phyloP scores from a whole-genome alignment of 2,888 invertebrate species.

The Orthonychiurus folsomi region DNA sequence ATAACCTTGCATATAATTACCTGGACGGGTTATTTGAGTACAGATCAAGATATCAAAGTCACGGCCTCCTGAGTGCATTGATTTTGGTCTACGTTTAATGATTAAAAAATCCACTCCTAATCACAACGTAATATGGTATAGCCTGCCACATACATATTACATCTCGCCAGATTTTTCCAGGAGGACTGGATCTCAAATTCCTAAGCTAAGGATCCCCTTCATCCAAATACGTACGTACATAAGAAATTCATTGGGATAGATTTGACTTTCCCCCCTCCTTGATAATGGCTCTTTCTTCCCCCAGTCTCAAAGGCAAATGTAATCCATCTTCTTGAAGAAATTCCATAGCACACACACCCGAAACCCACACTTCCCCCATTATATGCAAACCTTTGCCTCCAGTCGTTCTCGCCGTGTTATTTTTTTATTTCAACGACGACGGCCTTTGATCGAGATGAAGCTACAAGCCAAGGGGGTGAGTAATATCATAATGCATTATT shows the following conservation, averaged over 20 bases:
- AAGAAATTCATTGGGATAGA: background rate
- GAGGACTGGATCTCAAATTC: too few relatives aligned
- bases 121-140: constrained; percentile 15
- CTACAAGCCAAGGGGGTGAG: background rate
- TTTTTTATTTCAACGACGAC: constrained; percentile 15
- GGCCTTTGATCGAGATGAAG: constrained; percentile 22
- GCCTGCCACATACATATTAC: too few relatives aligned
- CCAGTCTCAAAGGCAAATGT: constrained; percentile 22
- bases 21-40: constrained; percentile 36
- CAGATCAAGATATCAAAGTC: constrained; percentile 39
- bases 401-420: background rate
- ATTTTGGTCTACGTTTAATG: constrained; percentile 32
- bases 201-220: too few relatives aligned
- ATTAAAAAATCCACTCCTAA: constrained; percentile 26
- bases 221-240: too few relatives aligned
- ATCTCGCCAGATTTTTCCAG: too few relatives aligned
- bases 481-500: background rate
- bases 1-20: constrained; percentile 35
- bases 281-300: constrained; percentile 21
- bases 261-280: constrained; percentile 12
- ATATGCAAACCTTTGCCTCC: background rate
- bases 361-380: background rate
- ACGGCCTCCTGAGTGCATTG: too few relatives aligned
- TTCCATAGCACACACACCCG: constrained; percentile 8
- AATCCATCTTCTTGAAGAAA: constrained; percentile 33